A percentile compares a stretch with the other conserved stretches of the same genome.
Evolutionary conservation across 2,797 vertebrate genomes (phyloP).

Genomic region (Parambassis ranga): DNA sequence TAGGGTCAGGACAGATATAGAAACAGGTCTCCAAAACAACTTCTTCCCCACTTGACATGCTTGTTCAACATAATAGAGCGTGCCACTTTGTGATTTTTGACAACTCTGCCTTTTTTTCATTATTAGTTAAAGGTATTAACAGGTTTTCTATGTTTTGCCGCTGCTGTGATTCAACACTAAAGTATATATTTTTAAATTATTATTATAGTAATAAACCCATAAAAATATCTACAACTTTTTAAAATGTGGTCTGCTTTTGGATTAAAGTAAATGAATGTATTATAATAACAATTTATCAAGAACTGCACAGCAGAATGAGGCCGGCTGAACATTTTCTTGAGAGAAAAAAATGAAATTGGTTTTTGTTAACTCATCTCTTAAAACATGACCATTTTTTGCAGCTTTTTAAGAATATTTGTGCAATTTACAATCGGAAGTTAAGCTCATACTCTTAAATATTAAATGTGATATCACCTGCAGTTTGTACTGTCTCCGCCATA

Average conservation of each 20-base stretch:
- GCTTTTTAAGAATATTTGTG: background rate
- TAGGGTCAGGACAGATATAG: constrained; percentile 78
- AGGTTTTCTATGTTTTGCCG: too few relatives aligned
- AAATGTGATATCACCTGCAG: background rate
- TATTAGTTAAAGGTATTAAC: background rate
- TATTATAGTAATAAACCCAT: too few relatives aligned
- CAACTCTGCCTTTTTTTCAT: background rate
- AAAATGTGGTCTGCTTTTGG: constrained; percentile 20
- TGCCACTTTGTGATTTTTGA: constrained; percentile 12
- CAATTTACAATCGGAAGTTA: too few relatives aligned
- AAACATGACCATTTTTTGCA: too few relatives aligned
- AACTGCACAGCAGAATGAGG: constrained; percentile 24
- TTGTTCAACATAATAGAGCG: constrained; percentile 45
- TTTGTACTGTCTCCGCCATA: too few relatives aligned
- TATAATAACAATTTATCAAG: constrained; percentile 17
- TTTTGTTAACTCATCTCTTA: too few relatives aligned
- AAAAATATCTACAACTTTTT: too few relatives aligned
- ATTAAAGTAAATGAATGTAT: background rate
- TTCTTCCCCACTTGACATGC: constrained; percentile 58
- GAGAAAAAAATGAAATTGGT: too few relatives aligned
- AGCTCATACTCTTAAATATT: too few relatives aligned
- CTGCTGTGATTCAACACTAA: background rate
- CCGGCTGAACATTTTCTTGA: too few relatives aligned
- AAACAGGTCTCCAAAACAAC: constrained; percentile 65
- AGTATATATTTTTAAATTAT: background rate